Base-by-base conservation (phyloP, 2,888 invertebrate genomes). In the Cryptus armator region DNA sequence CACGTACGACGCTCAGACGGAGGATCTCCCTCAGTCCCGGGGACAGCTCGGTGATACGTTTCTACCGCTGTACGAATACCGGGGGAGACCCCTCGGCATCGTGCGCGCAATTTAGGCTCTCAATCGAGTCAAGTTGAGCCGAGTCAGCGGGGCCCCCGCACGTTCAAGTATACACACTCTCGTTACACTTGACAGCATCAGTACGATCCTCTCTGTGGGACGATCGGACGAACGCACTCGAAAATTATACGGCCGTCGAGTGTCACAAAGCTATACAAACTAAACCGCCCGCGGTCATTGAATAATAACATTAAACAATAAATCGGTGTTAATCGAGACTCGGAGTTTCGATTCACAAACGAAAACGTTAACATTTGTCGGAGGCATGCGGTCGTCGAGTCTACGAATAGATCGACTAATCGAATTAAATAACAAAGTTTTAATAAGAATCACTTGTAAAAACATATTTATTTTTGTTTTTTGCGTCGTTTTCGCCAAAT, bases 41-140 rank as follows among this genome's bases (percentile, higher is more conserved):
- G 10, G 72, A 53, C 66, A 53, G 67, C 68, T 59, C 56, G 67
- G 68, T 48, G 67, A 67, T 44, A 81, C 66, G 75, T 81, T 75
- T 68, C 75, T 68, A 59, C 10, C 4, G 76, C 48, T 67, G 66
- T 64, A 43, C 56, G 48, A 48, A 32, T 16, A 9, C 56, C 56
- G 24, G 56, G 71, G 24, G 16, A 48, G 53, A 48, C 67, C 67
- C 67, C 84, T 74, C 74, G 67, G 67, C 67, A 72, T 62, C 24
- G 66, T 48, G 24, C 59, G 51, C 72, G 67, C 68, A 81, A 84
- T 84, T 84, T 68, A 77, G 84, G 62, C 68, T 77, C 71, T 72
- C 67, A 46, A 32, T 59, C 70, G 67, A 68, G 48, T 72, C 72
- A 62, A 72, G 68, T 81, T 71, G 71, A 62, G 51, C 62, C 74